Percentiles rank a stretch among this genome's conserved stretches.
These are phyloP conservation scores for Drosophila formosana DNA, from an alignment of 2,888 invertebrate species.

Conservation along the genomic window DNA sequence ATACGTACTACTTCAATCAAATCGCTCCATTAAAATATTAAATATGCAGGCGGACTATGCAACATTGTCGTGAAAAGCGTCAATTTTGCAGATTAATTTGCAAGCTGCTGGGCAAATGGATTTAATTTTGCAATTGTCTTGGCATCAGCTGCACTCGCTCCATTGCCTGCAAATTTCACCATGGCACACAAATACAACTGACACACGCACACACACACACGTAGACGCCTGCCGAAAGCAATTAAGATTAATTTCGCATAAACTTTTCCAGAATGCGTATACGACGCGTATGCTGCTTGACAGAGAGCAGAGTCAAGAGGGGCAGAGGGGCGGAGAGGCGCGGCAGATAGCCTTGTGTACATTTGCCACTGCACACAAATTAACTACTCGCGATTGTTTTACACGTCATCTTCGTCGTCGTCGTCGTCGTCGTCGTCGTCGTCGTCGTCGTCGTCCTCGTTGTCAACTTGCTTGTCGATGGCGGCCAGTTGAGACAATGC, in stretches of 20 bases:
- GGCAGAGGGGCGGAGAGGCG: neutral
- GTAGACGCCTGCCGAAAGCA: constrained; percentile 35
- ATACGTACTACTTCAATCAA: too few species aligned
- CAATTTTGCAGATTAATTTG: too few species aligned
- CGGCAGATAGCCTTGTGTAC: constrained; percentile 4
- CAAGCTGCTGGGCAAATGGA: neutral
- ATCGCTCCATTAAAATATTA: too few species aligned
- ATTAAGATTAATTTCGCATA: constrained; percentile 69
- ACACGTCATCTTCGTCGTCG: constrained; percentile 52
- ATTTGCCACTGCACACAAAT: constrained; percentile 59
- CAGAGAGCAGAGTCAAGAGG: constrained; percentile 1
- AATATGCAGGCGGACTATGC: too few species aligned
- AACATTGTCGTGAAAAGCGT: too few species aligned
- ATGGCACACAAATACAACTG: neutral
- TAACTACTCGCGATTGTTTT: constrained; percentile 71
- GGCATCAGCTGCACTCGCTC: constrained; percentile 4
- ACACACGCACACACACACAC: neutral
- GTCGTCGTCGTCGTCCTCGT: constrained; percentile 26
- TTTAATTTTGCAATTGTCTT: neutral
- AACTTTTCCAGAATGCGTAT: constrained; percentile 61
- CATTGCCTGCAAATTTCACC: too few species aligned
- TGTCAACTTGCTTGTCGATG: constrained; percentile 15
- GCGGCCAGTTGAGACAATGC: constrained; percentile 49
- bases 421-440: constrained; percentile 37
- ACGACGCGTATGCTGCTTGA: constrained; percentile 38